Evolutionary conservation across 2,113 vertebrate species (phyloP).

Genomic region (Phalacrocorax pelagicus): DNA sequence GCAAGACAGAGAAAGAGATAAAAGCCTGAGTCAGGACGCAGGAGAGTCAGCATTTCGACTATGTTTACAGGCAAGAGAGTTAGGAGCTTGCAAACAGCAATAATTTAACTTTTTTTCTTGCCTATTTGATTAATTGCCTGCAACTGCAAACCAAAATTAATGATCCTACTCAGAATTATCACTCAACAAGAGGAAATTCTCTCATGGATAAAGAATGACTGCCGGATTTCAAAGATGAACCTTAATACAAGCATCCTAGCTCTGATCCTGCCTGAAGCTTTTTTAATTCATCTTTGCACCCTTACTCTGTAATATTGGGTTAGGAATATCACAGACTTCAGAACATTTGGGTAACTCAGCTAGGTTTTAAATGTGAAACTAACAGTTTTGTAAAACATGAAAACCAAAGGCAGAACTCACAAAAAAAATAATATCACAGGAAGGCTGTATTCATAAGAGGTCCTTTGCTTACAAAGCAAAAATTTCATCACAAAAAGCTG

Average conservation of each 20-base stretch:
- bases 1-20: neutral
- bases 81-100: neutral
- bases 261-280: neutral
- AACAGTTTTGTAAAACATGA: neutral
- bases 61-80: neutral
- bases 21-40: neutral
- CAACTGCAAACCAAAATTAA: slow-evolving; percentile 25
- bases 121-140: slow-evolving; percentile 1
- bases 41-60: neutral
- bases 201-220: neutral
- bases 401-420: neutral
- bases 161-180: neutral
- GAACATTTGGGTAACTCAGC: neutral
- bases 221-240: neutral
- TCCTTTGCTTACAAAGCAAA: neutral
- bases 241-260: neutral
- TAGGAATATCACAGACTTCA: neutral
- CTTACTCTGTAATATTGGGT: neutral
- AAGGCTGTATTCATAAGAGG: neutral
- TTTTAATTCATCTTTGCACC: neutral
- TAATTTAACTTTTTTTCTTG: neutral
- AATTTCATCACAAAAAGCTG: neutral
- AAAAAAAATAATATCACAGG: neutral
- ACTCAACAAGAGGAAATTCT: neutral
- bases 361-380: neutral